Percentiles rank a stretch among this genome's conserved stretches.
Evolutionary conservation across 1,140 invertebrate genomes (phyloP).

Genomic region (Eurosta solidaginis): DNA sequence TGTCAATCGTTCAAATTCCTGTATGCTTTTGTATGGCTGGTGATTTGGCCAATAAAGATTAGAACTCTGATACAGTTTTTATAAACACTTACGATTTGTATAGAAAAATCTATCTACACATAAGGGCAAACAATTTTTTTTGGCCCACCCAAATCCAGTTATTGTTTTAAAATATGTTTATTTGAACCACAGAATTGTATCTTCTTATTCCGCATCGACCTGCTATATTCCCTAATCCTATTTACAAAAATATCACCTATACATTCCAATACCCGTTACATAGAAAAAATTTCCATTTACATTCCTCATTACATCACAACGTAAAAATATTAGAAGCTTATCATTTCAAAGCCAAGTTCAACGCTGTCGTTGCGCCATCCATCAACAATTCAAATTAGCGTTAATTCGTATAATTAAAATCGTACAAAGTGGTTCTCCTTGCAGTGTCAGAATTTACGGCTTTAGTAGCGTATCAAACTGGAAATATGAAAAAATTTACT

Average conservation of each 20-base stretch:
- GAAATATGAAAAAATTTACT: neutral
- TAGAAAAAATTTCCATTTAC: neutral
- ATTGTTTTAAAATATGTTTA: too few relatives aligned
- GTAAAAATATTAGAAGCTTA: neutral
- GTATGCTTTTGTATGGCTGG: too few relatives aligned
- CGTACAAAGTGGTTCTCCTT: neutral
- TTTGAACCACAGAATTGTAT: too few relatives aligned
- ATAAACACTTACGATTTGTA: too few relatives aligned
- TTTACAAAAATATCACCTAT: neutral
- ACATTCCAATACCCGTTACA: neutral
- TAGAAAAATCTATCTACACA: too few relatives aligned
- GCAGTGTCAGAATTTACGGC: neutral
- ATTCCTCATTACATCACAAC: neutral
- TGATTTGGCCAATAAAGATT: too few relatives aligned
- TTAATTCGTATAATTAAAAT: conserved; percentile 13
- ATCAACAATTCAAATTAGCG: conserved; percentile 15
- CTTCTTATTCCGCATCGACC: too few relatives aligned
- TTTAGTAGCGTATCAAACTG: neutral
- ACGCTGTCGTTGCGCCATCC: neutral
- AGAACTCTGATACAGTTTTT: too few relatives aligned
- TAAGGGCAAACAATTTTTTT: too few relatives aligned
- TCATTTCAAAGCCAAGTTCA: neutral
- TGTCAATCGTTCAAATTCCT: too few relatives aligned
- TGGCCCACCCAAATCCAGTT: too few relatives aligned
- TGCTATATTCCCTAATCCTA: too few relatives aligned